Base-by-base conservation (phyloP, 2,888 invertebrate genomes). In the Chaitophorus viminalis region DNA sequence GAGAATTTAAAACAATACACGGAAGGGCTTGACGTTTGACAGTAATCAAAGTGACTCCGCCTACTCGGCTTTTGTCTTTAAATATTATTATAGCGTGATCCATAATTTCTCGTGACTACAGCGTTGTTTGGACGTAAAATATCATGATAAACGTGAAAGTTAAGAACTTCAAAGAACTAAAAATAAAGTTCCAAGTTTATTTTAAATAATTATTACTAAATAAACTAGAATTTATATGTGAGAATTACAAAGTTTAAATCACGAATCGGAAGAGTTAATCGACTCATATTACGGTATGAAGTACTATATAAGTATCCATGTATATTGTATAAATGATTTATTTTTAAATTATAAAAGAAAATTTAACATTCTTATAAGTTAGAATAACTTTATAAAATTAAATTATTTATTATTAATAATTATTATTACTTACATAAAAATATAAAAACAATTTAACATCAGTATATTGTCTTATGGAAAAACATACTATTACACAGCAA, bases 1-100 rank as follows among this genome's bases (percentile, higher is more conserved):
- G 84, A 84, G 36, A 79, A 72, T 72, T 72, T 70, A 85, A 78
- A 60, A 86, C 77, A 86, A 79, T 86, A 79, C 86, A 78, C 77
- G 86, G 78, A 78, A 86, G 72, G 86, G 72, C 21, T 78, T 76
- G 84, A 76, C 78, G 79, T 87, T 87, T 79, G 87, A 87, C 79
- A 87, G 87, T 81, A 79, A 74, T 79, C 87, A 72, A 65, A 54
- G 39, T 6, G 39, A 81, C 87, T 81, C 87, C 87, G 81, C 81
- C 87, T 70, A 74, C 72, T 78, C 6, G 60, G 65, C 60, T 87
- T 87, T 87, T 87, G 79, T 87, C 46, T 81, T 79, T 87, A 87
- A 75, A 85, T 65, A 81, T 81, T 65, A 81, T 81, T 74, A 74
- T 81, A 81, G 72, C 87, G 87, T 81, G 87, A 77, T 33, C 76